A percentile compares a stretch with the other conserved stretches of the same genome.
phyloP scores from a whole-genome alignment of 2,113 vertebrate genomes.

The Xyliphius kryptos region DNA sequence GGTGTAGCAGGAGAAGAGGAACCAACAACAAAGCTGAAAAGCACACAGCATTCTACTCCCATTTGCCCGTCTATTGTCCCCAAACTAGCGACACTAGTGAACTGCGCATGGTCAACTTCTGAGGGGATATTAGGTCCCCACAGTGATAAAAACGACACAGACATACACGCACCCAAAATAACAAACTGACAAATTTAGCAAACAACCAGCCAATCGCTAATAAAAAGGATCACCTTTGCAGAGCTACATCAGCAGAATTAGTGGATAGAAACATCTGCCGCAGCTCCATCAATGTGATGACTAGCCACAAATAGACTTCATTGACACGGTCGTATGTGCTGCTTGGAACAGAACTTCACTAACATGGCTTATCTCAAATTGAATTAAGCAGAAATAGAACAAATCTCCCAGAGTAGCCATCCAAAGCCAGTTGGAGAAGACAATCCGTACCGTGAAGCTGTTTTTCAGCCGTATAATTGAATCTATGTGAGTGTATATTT shows the following conservation, averaged over 20 bases:
- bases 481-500: too few species aligned
- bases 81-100: too few species aligned
- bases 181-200: conserved; percentile 38
- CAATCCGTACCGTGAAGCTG: conserved; percentile 25
- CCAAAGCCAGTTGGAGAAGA: conserved; percentile 15
- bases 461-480: conserved; percentile 17
- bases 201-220: conserved; percentile 25
- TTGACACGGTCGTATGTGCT: conserved; percentile 24
- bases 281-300: conserved; percentile 14
- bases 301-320: conserved; percentile 30
- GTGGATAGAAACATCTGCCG: conserved; percentile 8
- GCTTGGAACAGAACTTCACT: conserved; percentile 24
- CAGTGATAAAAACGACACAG: too few species aligned
- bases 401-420: conserved; percentile 12
- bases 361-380: conserved; percentile 22
- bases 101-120: too few species aligned
- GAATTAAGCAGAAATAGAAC: conserved; percentile 30
- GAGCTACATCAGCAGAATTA: conserved; percentile 30
- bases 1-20: too few species aligned
- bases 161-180: conserved; percentile 26
- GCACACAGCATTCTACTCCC: too few species aligned
- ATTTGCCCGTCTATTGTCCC: too few species aligned
- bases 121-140: too few species aligned
- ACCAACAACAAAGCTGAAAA: too few species aligned
- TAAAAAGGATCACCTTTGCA: conserved; percentile 26